Evolutionary conservation across 1,140 invertebrate genomes (phyloP).

Genomic region (Limonius californicus): DNA sequence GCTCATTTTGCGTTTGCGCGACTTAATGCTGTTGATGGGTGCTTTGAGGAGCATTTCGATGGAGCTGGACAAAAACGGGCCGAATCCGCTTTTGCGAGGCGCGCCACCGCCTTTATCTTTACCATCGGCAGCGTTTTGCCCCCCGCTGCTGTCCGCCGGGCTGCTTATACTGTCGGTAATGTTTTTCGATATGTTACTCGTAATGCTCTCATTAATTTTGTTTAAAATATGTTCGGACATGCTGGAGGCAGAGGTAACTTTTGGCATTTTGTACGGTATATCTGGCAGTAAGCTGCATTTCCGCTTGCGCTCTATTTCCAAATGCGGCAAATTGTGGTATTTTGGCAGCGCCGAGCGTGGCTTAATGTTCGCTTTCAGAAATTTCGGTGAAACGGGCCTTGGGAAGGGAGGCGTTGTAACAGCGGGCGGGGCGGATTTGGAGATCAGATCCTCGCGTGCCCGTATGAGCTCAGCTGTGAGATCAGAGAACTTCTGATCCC

Average conservation of each 20-base stretch:
- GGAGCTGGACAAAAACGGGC: slow-evolving; percentile 20
- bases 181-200: slow-evolving; percentile 8
- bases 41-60: slow-evolving; percentile 26
- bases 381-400: slow-evolving; percentile 29
- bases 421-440: slow-evolving; percentile 15
- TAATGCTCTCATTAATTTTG: slow-evolving; percentile 19
- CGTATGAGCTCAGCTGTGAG: slow-evolving; percentile 51
- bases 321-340: slow-evolving; percentile 20
- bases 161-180: neutral
- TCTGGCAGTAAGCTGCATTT: slow-evolving; percentile 21
- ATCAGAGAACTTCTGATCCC: slow-evolving; percentile 55
- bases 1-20: slow-evolving; percentile 36
- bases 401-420: slow-evolving; percentile 1
- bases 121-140: too few species aligned
- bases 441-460: slow-evolving; percentile 47
- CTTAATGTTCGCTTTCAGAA: too few species aligned
- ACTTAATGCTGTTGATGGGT: slow-evolving; percentile 26
- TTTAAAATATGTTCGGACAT: slow-evolving; percentile 7
- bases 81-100: neutral
- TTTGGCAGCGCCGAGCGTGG: slow-evolving; percentile 35
- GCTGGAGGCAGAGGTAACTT: neutral
- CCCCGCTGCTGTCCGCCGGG: neutral
- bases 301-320: slow-evolving; percentile 40
- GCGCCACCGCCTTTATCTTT: neutral
- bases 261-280: slow-evolving; percentile 34